phyloP scores from a whole-genome alignment of 2,888 invertebrate species.

The Limenitis camilla region DNA sequence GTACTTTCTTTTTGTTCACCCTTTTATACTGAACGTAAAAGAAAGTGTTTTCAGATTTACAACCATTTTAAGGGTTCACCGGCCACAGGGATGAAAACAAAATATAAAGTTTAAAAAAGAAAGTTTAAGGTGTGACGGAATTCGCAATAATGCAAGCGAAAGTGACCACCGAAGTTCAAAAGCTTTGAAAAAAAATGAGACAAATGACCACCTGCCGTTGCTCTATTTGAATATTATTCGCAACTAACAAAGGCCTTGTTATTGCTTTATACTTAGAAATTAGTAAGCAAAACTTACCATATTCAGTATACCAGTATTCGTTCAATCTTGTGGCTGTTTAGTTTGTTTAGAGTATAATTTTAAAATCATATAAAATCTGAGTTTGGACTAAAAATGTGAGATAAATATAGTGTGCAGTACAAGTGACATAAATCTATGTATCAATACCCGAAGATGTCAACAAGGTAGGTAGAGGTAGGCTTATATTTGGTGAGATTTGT shows the following conservation, averaged over 20 bases:
- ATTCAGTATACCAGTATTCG: conserved; percentile 36
- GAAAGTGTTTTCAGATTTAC: conserved; percentile 65
- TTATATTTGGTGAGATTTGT: conserved; percentile 39
- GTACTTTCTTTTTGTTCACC: conserved; percentile 41
- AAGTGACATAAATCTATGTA: conserved; percentile 27
- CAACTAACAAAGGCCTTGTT: conserved; percentile 50
- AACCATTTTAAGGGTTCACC: conserved; percentile 44
- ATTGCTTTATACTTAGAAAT: conserved; percentile 38
- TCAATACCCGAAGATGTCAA: conserved; percentile 51
- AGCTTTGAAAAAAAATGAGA: conserved; percentile 30
- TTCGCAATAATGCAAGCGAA: conserved; percentile 56
- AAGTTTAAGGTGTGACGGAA: conserved; percentile 48
- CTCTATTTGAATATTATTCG: conserved; percentile 66
- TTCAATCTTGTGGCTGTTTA: conserved; percentile 36
- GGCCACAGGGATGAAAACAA: conserved; percentile 56
- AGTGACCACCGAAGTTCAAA: conserved; percentile 44
- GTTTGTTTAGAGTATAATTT: conserved; percentile 17
- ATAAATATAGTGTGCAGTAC: neutral
- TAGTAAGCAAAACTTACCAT: conserved; percentile 3
- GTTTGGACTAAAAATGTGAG: neutral
- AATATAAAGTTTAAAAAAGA: conserved; percentile 33
- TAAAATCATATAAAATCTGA: too few species aligned
- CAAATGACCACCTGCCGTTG: conserved; percentile 63
- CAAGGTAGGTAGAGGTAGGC: conserved; percentile 45
- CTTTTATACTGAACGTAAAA: conserved; percentile 33